Conservation (phyloP, 2,797 vertebrate genomes). For the Potorous gilbertii region DNA sequence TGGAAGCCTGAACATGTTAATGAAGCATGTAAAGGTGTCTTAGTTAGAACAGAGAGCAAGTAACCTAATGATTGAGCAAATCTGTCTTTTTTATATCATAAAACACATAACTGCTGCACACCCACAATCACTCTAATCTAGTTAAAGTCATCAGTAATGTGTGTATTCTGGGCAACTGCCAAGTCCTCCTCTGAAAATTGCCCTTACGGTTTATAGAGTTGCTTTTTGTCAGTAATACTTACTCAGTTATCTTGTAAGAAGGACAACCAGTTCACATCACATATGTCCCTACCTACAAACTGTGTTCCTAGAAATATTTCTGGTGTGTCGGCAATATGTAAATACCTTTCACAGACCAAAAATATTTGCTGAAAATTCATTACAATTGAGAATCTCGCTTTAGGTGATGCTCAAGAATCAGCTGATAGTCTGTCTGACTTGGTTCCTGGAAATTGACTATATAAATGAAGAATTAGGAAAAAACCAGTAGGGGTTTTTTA, state of each 20-base stretch:
- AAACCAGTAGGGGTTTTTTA: constrained; percentile 34
- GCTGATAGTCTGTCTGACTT: constrained; percentile 15
- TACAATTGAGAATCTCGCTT: neutral
- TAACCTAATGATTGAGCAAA: neutral
- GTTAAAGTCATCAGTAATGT: neutral
- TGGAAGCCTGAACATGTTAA: neutral
- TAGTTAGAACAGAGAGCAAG: neutral
- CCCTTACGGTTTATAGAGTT: neutral
- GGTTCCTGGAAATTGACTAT: constrained; percentile 2
- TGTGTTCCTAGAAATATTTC: constrained; percentile 10
- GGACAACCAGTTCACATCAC: neutral
- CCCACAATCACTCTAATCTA: neutral
- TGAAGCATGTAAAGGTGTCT: neutral
- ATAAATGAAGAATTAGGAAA: neutral
- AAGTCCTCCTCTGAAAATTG: neutral
- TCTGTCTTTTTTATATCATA: neutral
- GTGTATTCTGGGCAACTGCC: neutral
- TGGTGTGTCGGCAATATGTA: constrained; percentile 24
- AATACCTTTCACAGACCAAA: neutral
- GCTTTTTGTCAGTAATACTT: neutral
- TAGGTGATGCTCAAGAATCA: neutral
- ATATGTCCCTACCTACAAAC: neutral
- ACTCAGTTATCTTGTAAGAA: neutral
- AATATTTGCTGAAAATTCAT: constrained; percentile 2
- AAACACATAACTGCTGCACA: neutral